Base-by-base conservation (phyloP, 2,888 invertebrate genomes). In the Philereme transversata region DNA sequence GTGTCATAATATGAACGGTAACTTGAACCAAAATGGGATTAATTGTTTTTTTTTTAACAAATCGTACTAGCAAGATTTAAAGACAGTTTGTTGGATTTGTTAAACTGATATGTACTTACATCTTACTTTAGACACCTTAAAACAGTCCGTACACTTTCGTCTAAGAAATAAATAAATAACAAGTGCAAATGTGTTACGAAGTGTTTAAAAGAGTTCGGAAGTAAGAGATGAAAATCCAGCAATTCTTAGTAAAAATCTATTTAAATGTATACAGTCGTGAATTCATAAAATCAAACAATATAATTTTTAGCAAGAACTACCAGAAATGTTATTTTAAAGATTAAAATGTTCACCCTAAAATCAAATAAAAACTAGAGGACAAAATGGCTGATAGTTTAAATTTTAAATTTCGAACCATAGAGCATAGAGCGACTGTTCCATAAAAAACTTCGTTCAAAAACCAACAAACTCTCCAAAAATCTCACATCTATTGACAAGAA, bases 51-150 rank as follows among this genome's bases (percentile, higher is more conserved):
- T 51, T 52, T 44, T 52, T 57, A 57, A 60, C 38, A 66, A 68
- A 62, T 59, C 48, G 58, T 51, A 41, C 51, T 69, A 35, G 67
- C 73, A 68, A 72, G 73, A 70, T 76, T 74, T 69, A 67, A 75
- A 70, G 73, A 70, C 73, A 78, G 65, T 75, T 73, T 62, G 70
- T 76, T 77, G 72, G 73, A 77, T 77, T 76, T 72, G 78, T 77
- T 64, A 57, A 64, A 64, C 60, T 70, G 83, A 85, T 86, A 86
- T 84, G 88, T 84, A 80, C 77, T 81, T 75, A 75, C 62, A 63
- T 76, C 80, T 77, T 72, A 81, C 74, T 76, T 64, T 69, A 38
- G n/a, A 62, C 58, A 60, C 69, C 66, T 73, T 79, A 72, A 77
- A 66, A 65, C 60, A 67, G 6, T 33, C 51, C 22, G 53, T 51